A percentile compares a stretch with the other conserved stretches of the same genome.
Conservation (phyloP, 1,140 invertebrate genomes). For the Proctacanthus coquilletti region DNA sequence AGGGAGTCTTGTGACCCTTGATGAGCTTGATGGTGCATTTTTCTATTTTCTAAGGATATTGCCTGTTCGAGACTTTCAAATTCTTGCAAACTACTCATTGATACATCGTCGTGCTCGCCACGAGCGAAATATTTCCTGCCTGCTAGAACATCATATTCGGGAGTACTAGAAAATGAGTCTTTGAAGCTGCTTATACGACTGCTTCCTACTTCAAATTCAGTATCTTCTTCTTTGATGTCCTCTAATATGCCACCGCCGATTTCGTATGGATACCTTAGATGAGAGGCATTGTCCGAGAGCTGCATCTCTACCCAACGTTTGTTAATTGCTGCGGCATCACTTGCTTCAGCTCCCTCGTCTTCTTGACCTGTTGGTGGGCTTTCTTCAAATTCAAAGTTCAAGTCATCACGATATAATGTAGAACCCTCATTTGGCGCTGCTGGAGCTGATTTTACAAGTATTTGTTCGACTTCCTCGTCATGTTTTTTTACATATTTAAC, state of each 20-base stretch:
- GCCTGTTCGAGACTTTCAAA: constrained; percentile 82
- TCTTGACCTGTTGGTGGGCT: constrained; percentile 41
- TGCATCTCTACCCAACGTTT: constrained; percentile 84
- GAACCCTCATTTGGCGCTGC: constrained; percentile 30
- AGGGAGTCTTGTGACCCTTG: constrained; percentile 57
- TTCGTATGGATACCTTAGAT: constrained; percentile 44
- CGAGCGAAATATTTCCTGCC: constrained; percentile 62
- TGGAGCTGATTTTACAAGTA: constrained; percentile 43
- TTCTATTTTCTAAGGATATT: constrained; percentile 46
- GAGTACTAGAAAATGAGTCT: constrained; percentile 60
- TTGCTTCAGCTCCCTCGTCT: constrained; percentile 33
- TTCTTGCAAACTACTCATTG: constrained; percentile 82
- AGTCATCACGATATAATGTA: constrained; percentile 36
- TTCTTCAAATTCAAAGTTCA: constrained; percentile 59
- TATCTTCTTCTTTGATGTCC: constrained; percentile 83
- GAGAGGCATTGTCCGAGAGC: constrained; percentile 48
- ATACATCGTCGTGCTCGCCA: constrained; percentile 81
- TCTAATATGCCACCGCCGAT: constrained; percentile 69
- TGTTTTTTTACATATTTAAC: constrained; percentile 40
- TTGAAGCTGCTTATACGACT: constrained; percentile 60
- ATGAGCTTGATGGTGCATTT: constrained; percentile 42
- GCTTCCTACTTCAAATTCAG: constrained; percentile 66
- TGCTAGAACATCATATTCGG: constrained; percentile 69
- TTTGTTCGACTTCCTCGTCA: constrained; percentile 59
- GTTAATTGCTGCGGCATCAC: constrained; percentile 50